Percentiles rank a stretch among this genome's conserved stretches.
Conservation (phyloP, 2,113 vertebrate species). For the Thomomys bottae region DNA sequence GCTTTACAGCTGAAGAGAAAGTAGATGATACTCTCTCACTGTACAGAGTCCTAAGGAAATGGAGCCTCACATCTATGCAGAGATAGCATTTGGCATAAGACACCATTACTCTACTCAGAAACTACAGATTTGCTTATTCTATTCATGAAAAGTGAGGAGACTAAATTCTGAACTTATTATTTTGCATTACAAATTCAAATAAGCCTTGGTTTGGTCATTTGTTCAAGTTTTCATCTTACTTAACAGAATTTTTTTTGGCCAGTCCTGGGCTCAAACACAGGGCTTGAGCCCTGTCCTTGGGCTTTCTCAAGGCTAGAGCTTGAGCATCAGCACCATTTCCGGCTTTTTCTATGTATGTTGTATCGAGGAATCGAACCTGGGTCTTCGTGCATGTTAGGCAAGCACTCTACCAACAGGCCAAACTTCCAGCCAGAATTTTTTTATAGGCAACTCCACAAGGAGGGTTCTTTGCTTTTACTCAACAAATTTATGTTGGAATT, state of each 20-base stretch:
- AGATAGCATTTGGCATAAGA: neutral
- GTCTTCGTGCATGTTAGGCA: no score
- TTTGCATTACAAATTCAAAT: neutral
- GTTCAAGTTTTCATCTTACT: neutral
- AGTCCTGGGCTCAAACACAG: no score
- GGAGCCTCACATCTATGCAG: neutral
- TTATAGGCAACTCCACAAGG: neutral
- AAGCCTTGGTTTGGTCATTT: neutral
- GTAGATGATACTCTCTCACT: neutral
- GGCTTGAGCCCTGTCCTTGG: no score
- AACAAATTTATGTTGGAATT: neutral
- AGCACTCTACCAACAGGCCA: no score
- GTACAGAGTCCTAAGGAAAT: neutral
- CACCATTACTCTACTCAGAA: neutral
- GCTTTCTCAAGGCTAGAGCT: no score
- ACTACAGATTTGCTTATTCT: neutral
- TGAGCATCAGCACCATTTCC: no score
- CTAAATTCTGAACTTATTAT: neutral
- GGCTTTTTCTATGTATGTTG: no score
- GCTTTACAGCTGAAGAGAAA: neutral
- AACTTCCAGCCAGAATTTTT: no score
- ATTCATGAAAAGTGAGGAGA: neutral
- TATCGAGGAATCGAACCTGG: no score
- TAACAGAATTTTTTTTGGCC: slow-evolving; percentile 9
- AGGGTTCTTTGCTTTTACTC: neutral